These are phyloP conservation scores for Craseonycteris thonglongyai DNA, from an alignment of 2,113 vertebrate species.

Conservation along the genomic window DNA sequence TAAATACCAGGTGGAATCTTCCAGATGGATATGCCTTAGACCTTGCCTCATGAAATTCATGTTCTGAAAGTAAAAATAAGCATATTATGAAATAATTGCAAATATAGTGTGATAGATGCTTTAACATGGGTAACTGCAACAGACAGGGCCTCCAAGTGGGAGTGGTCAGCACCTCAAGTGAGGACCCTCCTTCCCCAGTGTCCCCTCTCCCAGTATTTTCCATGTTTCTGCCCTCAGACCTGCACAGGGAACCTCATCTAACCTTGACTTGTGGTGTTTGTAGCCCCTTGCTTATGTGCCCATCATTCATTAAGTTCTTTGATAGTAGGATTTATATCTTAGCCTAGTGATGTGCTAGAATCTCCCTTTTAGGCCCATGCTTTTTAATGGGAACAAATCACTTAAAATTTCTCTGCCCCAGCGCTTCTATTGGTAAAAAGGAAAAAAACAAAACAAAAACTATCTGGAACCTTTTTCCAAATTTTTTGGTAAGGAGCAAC, in stretches of 20 bases:
- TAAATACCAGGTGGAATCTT: neutral
- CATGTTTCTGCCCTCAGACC: neutral
- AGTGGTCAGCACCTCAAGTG: neutral
- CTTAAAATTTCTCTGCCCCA: neutral
- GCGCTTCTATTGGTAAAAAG: neutral
- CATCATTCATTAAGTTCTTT: neutral
- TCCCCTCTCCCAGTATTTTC: neutral
- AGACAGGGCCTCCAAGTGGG: neutral
- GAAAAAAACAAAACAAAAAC: neutral
- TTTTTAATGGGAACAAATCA: neutral
- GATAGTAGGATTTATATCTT: neutral
- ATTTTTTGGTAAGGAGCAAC: neutral
- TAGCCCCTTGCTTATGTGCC: neutral
- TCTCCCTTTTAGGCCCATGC: neutral
- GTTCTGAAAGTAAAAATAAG: neutral
- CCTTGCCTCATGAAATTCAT: neutral
- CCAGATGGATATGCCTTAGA: neutral
- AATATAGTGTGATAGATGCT: neutral
- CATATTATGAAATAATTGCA: neutral
- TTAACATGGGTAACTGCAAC: too few species aligned
- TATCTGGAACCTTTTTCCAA: neutral
- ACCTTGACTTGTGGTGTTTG: neutral
- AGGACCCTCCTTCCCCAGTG: neutral
- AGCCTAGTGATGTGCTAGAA: too few species aligned
- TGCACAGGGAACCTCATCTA: neutral